Conservation (phyloP, 1,140 invertebrate genomes). For the Trachymyrmex cornetzi region DNA sequence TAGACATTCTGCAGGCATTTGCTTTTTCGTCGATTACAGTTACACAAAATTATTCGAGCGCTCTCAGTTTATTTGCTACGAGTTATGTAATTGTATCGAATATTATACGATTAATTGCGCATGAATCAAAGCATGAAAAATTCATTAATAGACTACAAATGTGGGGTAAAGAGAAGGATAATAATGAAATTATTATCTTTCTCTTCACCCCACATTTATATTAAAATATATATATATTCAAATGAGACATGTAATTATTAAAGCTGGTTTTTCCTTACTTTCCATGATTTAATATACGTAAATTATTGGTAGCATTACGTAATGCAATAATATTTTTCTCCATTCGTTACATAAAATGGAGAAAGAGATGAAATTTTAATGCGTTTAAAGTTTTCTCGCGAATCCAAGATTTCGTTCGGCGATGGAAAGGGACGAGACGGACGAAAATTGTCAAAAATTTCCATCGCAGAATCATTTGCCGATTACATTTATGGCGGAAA, state of each 20-base stretch:
- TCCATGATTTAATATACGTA: background rate
- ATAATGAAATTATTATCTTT: background rate
- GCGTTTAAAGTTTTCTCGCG: background rate
- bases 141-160: background rate
- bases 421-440: background rate
- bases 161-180: background rate
- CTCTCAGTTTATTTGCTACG: conserved; percentile 6
- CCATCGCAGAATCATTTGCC: conserved; percentile 10
- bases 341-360: background rate
- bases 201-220: no score
- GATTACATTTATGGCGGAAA: conserved; percentile 36
- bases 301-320: background rate
- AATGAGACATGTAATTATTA: background rate
- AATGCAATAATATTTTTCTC: background rate
- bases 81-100: conserved; percentile 39
- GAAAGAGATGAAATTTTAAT: conserved; percentile 15
- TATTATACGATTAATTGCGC: conserved; percentile 42
- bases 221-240: background rate
- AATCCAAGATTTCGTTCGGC: conserved; percentile 10
- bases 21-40: conserved; percentile 27
- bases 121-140: conserved; percentile 8
- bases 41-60: conserved; percentile 24
- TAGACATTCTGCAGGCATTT: background rate
- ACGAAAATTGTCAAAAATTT: conserved; percentile 50
- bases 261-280: background rate